A percentile compares a stretch with the other conserved stretches of the same genome.
Conservation (phyloP, 1,140 invertebrate species). For the Radopholus similis region DNA sequence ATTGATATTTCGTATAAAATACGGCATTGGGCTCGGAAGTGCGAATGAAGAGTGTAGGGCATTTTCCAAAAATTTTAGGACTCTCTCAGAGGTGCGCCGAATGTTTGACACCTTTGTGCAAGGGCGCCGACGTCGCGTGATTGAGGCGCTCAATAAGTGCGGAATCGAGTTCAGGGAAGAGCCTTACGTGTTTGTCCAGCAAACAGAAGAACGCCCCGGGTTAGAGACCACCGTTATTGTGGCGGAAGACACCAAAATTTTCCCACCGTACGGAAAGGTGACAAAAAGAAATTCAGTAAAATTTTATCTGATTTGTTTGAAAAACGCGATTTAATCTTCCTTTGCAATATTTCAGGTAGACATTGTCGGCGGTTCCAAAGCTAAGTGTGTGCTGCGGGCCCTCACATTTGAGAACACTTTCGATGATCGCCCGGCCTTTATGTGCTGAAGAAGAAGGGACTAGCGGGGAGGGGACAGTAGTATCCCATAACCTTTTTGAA, state of each 20-base stretch:
- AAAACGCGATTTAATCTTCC: background rate
- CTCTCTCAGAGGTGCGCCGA: background rate
- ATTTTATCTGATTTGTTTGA: background rate
- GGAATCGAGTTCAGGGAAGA: slow-evolving; percentile 14
- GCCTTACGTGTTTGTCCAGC: background rate
- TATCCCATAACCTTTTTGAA: no score
- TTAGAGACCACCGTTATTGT: background rate
- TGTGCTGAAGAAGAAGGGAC: no score
- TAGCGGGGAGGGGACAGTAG: no score
- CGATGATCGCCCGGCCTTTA: slow-evolving; percentile 1
- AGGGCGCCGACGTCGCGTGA: background rate
- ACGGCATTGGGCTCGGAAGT: no score
- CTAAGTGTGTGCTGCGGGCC: background rate
- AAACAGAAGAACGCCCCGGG: background rate
- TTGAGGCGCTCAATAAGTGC: slow-evolving; percentile 2
- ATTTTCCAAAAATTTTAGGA: background rate
- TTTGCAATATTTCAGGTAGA: background rate
- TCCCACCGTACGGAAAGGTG: slow-evolving; percentile 14
- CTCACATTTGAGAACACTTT: slow-evolving; percentile 2
- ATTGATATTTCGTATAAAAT: no score
- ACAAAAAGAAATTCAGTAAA: background rate
- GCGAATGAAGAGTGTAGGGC: no score
- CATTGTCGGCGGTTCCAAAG: background rate
- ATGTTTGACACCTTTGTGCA: slow-evolving; percentile 8
- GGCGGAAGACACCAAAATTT: background rate